Percentiles rank a stretch among this genome's conserved stretches.
Evolutionary conservation across 2,888 invertebrate genomes (phyloP).

Genomic region (Rotaria sp.): DNA sequence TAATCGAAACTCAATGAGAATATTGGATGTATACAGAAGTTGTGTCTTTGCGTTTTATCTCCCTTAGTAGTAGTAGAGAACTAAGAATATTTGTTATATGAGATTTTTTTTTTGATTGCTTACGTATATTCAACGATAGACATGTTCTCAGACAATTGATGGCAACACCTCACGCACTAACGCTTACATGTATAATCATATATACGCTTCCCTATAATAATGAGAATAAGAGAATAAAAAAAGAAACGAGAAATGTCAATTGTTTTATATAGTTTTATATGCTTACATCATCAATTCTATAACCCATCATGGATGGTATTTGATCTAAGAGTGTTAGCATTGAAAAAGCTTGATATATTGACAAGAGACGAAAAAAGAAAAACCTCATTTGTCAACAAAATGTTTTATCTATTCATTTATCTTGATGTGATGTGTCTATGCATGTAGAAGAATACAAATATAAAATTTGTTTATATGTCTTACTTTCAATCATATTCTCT

Average conservation of each 20-base stretch:
- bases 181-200: background rate
- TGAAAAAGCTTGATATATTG: background rate
- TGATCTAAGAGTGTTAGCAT: background rate
- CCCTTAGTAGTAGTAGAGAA: background rate
- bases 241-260: slow-evolving; percentile 15
- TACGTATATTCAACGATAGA: background rate
- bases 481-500: background rate
- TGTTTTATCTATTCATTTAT: background rate
- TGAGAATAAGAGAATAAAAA: background rate
- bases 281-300: background rate
- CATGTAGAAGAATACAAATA: background rate
- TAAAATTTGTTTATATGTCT: background rate
- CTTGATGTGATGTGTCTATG: background rate
- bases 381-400: background rate
- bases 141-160: slow-evolving; percentile 1
- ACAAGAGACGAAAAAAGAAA: background rate
- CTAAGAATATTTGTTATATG: background rate
- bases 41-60: background rate
- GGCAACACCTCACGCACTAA: background rate
- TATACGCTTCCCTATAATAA: background rate
- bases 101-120: background rate
- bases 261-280: background rate
- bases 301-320: background rate
- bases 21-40: background rate
- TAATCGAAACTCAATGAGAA: slow-evolving; percentile 4